phyloP scores from a whole-genome alignment of 2,888 invertebrate genomes.

The Psylliodes chrysocephalus region DNA sequence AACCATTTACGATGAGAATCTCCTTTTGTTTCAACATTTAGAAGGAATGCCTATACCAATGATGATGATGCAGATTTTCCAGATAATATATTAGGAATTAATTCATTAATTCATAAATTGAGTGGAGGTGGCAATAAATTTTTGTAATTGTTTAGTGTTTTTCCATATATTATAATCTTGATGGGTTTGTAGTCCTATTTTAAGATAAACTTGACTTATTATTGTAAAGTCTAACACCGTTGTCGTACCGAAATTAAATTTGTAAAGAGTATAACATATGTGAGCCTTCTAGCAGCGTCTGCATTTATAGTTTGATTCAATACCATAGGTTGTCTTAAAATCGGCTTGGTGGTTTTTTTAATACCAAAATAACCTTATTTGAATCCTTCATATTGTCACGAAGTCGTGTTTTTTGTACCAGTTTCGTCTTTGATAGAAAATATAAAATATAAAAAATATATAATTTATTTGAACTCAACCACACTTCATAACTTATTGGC shows the following conservation, averaged over 20 bases:
- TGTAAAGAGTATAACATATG: slow-evolving; percentile 30
- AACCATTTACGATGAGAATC: slow-evolving; percentile 44
- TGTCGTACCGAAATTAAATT: slow-evolving; percentile 47
- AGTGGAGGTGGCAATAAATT: slow-evolving; percentile 37
- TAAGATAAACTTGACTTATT: slow-evolving; percentile 44
- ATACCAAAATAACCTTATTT: slow-evolving; percentile 52
- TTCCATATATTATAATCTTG: slow-evolving; percentile 49
- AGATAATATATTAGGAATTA: slow-evolving; percentile 41
- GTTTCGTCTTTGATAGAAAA: too few relatives aligned
- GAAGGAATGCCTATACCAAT: slow-evolving; percentile 37
- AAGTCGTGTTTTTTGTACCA: too few relatives aligned
- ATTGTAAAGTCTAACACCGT: slow-evolving; percentile 48
- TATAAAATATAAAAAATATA: too few relatives aligned
- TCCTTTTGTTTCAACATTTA: slow-evolving; percentile 46
- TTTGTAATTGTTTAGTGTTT: slow-evolving; percentile 33
- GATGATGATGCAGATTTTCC: slow-evolving; percentile 45
- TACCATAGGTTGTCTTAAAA: slow-evolving; percentile 53
- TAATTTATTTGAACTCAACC: too few relatives aligned
- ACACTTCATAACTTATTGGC: too few relatives aligned
- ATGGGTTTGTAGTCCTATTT: slow-evolving; percentile 41
- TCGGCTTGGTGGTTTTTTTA: slow-evolving; percentile 54
- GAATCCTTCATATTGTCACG: too few relatives aligned
- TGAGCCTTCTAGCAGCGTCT: slow-evolving; percentile 38
- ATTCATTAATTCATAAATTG: slow-evolving; percentile 42
- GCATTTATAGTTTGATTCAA: slow-evolving; percentile 57